phyloP scores from a whole-genome alignment of 2,888 invertebrate species.

The Bellardia bayeri region DNA sequence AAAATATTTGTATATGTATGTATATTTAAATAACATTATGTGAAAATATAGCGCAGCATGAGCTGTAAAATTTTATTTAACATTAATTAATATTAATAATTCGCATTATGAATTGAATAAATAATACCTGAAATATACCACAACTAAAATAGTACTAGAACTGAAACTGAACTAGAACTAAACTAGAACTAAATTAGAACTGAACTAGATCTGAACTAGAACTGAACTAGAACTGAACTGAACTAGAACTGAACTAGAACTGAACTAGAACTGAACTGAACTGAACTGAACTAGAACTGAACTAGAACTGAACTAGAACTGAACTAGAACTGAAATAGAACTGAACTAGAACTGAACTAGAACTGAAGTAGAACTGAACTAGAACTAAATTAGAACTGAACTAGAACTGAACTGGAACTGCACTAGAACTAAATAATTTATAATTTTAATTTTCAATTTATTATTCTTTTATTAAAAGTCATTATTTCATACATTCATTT shows the following conservation, averaged over 20 bases:
- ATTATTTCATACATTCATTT: too few species aligned
- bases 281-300: background rate
- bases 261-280: background rate
- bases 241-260: background rate
- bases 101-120: background rate
- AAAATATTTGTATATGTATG: too few species aligned
- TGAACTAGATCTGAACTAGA: conserved; percentile 4
- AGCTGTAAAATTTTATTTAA: too few species aligned
- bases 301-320: conserved; percentile 2
- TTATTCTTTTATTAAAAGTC: too few species aligned
- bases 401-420: background rate
- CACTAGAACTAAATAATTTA: background rate
- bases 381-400: background rate
- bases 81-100: too few species aligned
- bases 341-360: conserved; percentile 4
- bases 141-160: background rate
- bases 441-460: too few species aligned
- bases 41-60: too few species aligned
- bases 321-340: background rate
- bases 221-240: background rate
- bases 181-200: conserved; percentile 1
- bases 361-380: background rate
- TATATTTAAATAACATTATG: too few species aligned
- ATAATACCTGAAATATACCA: background rate
- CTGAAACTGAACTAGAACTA: conserved; percentile 1